Conservation (phyloP, 2,797 vertebrate species). For the Picus viridis region DNA sequence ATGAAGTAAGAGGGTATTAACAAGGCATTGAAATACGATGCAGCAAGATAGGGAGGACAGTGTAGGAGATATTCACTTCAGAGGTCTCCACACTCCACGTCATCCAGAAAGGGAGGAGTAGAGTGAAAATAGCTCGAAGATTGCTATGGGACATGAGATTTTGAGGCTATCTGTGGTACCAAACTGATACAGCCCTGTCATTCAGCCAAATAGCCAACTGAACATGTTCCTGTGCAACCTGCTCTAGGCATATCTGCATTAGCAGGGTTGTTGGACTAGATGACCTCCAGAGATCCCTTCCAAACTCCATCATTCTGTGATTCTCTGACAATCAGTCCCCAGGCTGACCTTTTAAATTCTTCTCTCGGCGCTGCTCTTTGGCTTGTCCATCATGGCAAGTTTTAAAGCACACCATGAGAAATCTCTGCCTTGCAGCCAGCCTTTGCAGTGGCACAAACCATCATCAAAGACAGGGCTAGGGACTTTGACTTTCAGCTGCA, state of each 20-base stretch:
- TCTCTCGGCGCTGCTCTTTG: fast-evolving
- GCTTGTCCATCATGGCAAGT: fast-evolving
- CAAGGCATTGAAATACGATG: not conserved
- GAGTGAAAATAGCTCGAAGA: not conserved
- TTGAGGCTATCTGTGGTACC: not conserved
- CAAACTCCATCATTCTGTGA: too few species aligned
- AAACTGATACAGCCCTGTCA: fast-evolving
- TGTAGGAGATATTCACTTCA: fast-evolving
- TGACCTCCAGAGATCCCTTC: too few species aligned
- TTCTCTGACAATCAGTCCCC: too few species aligned
- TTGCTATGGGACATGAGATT: fast-evolving
- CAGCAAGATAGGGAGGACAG: not conserved
- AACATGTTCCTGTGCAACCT: not conserved
- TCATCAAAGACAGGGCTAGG: not conserved
- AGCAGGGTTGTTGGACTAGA: too few species aligned
- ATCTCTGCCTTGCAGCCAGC: not conserved
- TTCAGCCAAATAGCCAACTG: not conserved
- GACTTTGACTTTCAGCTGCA: not conserved
- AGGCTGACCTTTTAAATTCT: not conserved
- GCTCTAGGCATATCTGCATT: too few species aligned
- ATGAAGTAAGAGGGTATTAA: not conserved
- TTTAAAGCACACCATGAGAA: not conserved
- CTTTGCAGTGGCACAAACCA: not conserved
- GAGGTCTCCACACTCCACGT: not conserved
- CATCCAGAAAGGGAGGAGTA: not conserved